Percentiles rank a stretch among this genome's conserved stretches.
phyloP scores from a whole-genome alignment of 2,113 vertebrate genomes.

The Caloenas nicobarica region DNA sequence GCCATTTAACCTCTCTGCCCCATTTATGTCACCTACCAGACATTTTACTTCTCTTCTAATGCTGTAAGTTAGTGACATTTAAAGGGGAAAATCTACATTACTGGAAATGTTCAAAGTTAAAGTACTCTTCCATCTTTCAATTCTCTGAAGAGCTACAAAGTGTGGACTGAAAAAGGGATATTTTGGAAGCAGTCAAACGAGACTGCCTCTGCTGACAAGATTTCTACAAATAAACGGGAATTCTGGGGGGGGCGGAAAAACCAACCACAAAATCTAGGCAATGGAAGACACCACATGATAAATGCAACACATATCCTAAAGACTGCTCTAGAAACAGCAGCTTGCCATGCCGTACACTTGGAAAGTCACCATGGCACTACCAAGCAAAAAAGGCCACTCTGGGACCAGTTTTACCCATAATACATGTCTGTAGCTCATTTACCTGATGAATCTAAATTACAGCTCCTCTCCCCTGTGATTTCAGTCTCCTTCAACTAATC shows the following conservation, averaged over 20 bases:
- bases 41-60: background rate
- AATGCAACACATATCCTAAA: background rate
- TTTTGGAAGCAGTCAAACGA: background rate
- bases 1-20: background rate
- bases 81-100: background rate
- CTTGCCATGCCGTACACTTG: background rate
- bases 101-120: background rate
- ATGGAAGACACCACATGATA: background rate
- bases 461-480: background rate
- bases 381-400: background rate
- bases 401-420: background rate
- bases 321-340: background rate
- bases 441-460: constrained; percentile 11
- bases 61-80: background rate
- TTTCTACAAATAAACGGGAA: background rate
- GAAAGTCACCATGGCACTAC: background rate
- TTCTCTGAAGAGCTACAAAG: background rate
- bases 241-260: background rate
- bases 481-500: background rate
- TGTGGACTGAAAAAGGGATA: background rate
- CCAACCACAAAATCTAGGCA: background rate
- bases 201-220: background rate
- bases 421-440: background rate
- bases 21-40: background rate
- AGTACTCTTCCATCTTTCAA: background rate